Percentiles rank a stretch among this genome's conserved stretches.
phyloP scores from a whole-genome alignment of 2,888 invertebrate species.

The Drosophila gaucha region DNA sequence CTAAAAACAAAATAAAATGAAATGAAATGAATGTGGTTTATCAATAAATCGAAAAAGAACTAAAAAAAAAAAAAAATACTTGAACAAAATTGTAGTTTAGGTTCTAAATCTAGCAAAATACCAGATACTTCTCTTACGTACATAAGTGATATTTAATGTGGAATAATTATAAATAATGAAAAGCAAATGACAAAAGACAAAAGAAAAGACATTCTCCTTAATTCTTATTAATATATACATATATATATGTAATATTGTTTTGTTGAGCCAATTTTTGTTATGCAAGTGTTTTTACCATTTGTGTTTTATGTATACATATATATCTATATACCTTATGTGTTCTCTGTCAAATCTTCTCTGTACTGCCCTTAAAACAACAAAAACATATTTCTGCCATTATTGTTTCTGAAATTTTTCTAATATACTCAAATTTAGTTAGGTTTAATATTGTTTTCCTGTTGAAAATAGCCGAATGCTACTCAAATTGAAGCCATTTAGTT shows the following conservation, averaged over 20 bases:
- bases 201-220: slow-evolving; percentile 15
- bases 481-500: slow-evolving; percentile 81
- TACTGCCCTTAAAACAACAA: slow-evolving; percentile 43
- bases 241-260: slow-evolving; percentile 46
- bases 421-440: slow-evolving; percentile 44
- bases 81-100: slow-evolving; percentile 73
- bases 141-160: slow-evolving; percentile 76
- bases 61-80: slow-evolving; percentile 44
- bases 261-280: slow-evolving; percentile 60
- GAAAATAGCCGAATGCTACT: slow-evolving; percentile 37
- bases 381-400: slow-evolving; percentile 66
- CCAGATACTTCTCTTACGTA: slow-evolving; percentile 72
- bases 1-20: slow-evolving; percentile 25
- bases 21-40: slow-evolving; percentile 47
- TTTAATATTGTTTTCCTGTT: slow-evolving; percentile 36
- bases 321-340: slow-evolving; percentile 40
- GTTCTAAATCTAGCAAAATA: slow-evolving; percentile 62
- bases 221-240: slow-evolving; percentile 18
- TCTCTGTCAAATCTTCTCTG: slow-evolving; percentile 48
- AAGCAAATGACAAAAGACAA: slow-evolving; percentile 35
- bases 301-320: slow-evolving; percentile 22
- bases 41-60: slow-evolving; percentile 54
- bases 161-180: slow-evolving; percentile 49
- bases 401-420: slow-evolving; percentile 27
- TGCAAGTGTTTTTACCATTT: slow-evolving; percentile 43